Conservation (phyloP, 2,797 vertebrate genomes). For the Alcedo atthis region DNA sequence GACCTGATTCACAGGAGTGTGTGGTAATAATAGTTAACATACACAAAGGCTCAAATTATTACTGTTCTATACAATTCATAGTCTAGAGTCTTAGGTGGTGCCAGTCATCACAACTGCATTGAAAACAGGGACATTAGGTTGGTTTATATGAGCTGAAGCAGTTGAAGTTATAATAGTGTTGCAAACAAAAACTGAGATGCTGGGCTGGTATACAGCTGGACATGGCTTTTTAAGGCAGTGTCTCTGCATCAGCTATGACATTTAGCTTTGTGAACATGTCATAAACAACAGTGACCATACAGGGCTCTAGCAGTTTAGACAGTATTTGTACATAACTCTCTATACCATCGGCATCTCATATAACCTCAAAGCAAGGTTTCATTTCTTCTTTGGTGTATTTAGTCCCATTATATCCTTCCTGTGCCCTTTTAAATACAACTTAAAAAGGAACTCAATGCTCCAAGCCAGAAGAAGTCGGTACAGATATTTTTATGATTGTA, state of each 20-base stretch:
- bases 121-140: background rate
- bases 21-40: background rate
- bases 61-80: background rate
- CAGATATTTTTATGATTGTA: background rate
- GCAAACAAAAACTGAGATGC: background rate
- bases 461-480: background rate
- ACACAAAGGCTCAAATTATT: background rate
- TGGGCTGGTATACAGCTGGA: background rate
- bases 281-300: background rate
- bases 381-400: background rate
- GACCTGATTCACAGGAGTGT: background rate
- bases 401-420: background rate
- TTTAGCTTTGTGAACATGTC: background rate
- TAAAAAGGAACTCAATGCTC: background rate
- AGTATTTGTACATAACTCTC: background rate
- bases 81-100: background rate
- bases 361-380: background rate
- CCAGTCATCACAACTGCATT: background rate
- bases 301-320: background rate
- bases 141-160: background rate
- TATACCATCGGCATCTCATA: background rate
- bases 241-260: background rate
- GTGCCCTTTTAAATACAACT: background rate
- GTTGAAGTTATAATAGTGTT: background rate
- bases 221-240: background rate